A percentile compares a stretch with the other conserved stretches of the same genome.
phyloP scores from a whole-genome alignment of 2,113 vertebrate species.

The Bucco capensis region DNA sequence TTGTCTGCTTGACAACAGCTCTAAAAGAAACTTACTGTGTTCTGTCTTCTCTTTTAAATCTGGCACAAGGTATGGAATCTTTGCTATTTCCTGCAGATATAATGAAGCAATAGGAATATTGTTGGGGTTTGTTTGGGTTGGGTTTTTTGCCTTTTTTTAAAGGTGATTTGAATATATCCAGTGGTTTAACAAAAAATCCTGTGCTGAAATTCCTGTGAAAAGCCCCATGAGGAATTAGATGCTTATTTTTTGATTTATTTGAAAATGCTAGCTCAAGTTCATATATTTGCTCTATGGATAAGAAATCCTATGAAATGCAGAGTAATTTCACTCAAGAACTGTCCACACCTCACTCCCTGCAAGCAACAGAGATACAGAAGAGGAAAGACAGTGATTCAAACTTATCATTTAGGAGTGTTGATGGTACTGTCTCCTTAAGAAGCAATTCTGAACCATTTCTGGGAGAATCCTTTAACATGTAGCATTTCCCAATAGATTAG shows the following conservation, averaged over 20 bases:
- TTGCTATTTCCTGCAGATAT: conserved; percentile 7
- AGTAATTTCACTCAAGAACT: not conserved
- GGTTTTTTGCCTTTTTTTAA: not conserved
- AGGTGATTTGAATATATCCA: conserved; percentile 42
- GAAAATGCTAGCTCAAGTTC: not conserved
- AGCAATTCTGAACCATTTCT: not conserved
- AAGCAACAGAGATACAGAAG: not conserved
- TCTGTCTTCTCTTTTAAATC: not conserved
- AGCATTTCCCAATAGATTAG: not conserved
- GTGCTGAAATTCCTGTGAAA: not conserved
- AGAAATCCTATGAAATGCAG: not conserved
- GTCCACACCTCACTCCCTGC: not conserved
- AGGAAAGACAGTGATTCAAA: not conserved
- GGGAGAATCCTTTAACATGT: not conserved
- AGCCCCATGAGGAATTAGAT: not conserved
- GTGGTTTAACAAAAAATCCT: conserved; percentile 29
- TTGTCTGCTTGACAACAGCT: not conserved
- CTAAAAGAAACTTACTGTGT: not conserved
- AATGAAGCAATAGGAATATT: conserved; percentile 14
- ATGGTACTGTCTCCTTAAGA: not conserved
- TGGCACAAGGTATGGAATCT: not conserved
- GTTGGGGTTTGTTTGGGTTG: not conserved
- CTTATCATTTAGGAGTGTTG: not conserved
- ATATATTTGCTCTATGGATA: not conserved
- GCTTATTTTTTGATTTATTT: not conserved